Conservation (phyloP, 2,888 invertebrate species). For the Timema podura region DNA sequence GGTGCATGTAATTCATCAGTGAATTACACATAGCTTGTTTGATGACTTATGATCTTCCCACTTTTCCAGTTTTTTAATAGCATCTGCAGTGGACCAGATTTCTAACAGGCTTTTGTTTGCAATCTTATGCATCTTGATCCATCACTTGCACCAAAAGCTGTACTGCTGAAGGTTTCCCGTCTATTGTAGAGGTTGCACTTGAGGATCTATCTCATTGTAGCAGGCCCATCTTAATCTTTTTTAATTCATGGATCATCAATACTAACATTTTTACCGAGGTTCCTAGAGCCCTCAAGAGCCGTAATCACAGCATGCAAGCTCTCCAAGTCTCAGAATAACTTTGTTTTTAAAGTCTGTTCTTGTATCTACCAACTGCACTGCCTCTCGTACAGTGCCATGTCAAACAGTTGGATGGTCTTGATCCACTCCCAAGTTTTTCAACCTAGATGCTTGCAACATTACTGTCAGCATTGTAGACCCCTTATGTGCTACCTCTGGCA, state of each 20-base stretch:
- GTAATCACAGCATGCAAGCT: not conserved
- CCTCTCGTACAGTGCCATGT: not conserved
- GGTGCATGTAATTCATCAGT: not conserved
- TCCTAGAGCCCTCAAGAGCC: slow-evolving; percentile 22
- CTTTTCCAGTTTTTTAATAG: slow-evolving; percentile 7
- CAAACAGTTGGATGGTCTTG: slow-evolving; percentile 1
- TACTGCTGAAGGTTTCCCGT: not conserved
- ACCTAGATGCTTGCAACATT: not conserved
- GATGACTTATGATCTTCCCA: not conserved
- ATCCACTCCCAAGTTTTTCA: not conserved
- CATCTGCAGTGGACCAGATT: not conserved
- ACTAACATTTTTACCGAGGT: slow-evolving; percentile 25
- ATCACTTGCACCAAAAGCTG: slow-evolving; percentile 10
- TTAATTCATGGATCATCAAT: slow-evolving; percentile 27
- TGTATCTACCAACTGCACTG: not conserved
- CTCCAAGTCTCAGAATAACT: not conserved
- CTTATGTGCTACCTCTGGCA: not conserved
- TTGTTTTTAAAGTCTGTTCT: not conserved
- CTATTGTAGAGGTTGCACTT: slow-evolving; percentile 16
- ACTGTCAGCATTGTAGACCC: not conserved
- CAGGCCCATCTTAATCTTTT: slow-evolving; percentile 27
- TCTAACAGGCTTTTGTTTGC: slow-evolving; percentile 16
- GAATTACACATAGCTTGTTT: not conserved
- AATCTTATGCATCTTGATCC: slow-evolving; percentile 1
- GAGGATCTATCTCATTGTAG: slow-evolving; percentile 25